Percentiles rank a stretch among this genome's conserved stretches.
Conservation (phyloP, 2,888 invertebrate species). For the Diarsia mendica region DNA sequence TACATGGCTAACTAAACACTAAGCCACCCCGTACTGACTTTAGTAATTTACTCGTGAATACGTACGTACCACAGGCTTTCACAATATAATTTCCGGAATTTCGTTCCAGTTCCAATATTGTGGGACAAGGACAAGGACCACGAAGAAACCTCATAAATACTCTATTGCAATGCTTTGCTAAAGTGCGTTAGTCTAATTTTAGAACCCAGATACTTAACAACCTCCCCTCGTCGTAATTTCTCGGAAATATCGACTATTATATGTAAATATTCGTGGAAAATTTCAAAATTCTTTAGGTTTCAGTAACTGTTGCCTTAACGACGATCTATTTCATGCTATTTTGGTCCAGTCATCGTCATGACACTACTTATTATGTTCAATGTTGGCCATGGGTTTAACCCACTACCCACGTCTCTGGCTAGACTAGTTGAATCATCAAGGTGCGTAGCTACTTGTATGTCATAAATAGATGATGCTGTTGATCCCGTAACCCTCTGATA, state of each 20-base stretch:
- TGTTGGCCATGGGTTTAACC: conserved; percentile 29
- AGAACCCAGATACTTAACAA: conserved; percentile 9
- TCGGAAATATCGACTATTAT: neutral
- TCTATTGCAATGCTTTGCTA: neutral
- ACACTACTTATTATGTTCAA: neutral
- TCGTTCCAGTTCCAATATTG: neutral
- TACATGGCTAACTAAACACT: neutral
- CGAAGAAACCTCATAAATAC: conserved; percentile 20
- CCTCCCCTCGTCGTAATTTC: conserved; percentile 14
- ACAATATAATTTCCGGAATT: neutral
- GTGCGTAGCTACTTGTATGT: neutral
- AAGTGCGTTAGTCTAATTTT: neutral
- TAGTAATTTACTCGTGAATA: neutral
- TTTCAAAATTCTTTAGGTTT: neutral
- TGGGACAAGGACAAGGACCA: neutral
- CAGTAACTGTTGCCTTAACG: neutral
- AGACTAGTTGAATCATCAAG: conserved; percentile 25
- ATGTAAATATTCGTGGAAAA: conserved; percentile 12
- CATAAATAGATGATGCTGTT: neutral
- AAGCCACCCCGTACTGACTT: neutral
- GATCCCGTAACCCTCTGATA: neutral
- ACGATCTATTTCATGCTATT: conserved; percentile 17
- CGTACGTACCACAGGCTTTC: neutral
- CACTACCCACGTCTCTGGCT: neutral
- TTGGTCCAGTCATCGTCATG: conserved; percentile 21